Evolutionary conservation across 2,888 invertebrate species (phyloP).

Genomic region (Ophonus ardosiacus): DNA sequence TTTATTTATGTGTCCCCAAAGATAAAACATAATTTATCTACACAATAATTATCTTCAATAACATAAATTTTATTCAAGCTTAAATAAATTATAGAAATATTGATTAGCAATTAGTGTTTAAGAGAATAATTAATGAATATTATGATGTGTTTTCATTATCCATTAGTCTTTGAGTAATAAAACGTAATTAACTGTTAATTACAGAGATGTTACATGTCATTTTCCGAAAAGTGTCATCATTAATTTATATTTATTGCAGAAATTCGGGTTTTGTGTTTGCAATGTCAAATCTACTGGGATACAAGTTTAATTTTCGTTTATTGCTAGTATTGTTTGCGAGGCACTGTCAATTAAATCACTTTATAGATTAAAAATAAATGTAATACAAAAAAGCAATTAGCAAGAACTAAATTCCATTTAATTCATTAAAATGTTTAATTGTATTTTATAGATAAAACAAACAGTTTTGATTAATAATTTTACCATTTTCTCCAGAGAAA

Average conservation of each 20-base stretch:
- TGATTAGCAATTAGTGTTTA: constrained; percentile 2
- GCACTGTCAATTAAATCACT: constrained; percentile 12
- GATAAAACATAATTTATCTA: background rate
- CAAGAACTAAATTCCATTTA: too few species aligned
- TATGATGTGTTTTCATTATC: constrained; percentile 24
- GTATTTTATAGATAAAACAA: background rate
- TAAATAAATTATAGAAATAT: background rate
- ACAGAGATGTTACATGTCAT: constrained; percentile 31
- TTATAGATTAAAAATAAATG: constrained; percentile 9
- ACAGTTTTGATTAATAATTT: too few species aligned
- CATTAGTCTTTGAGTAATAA: constrained; percentile 12
- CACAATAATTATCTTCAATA: background rate
- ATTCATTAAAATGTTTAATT: background rate
- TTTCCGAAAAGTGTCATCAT: constrained; percentile 34
- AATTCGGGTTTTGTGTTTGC: background rate
- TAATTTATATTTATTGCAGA: constrained; percentile 38
- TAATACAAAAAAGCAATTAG: constrained; percentile 15
- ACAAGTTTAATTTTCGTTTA: constrained; percentile 6
- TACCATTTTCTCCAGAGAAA: too few species aligned
- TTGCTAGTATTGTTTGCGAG: constrained; percentile 9
- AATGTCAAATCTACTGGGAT: constrained; percentile 16
- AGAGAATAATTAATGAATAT: constrained; percentile 19
- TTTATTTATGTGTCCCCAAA: background rate
- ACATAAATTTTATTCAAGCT: background rate
- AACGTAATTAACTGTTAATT: constrained; percentile 37